Percentiles rank a stretch among this genome's conserved stretches.
phyloP scores from a whole-genome alignment of 2,888 invertebrate species.

The Apantesis nais region DNA sequence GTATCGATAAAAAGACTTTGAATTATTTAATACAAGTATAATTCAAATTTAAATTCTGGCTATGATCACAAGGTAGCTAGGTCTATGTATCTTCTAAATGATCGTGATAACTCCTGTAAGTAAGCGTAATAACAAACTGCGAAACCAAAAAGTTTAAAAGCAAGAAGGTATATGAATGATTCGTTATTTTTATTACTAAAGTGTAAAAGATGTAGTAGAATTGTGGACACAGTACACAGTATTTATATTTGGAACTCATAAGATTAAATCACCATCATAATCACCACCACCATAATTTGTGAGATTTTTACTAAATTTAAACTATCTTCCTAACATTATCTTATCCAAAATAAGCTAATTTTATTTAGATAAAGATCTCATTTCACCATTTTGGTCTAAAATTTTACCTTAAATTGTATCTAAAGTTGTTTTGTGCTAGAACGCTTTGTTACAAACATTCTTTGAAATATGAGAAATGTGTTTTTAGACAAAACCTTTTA shows the following conservation, averaged over 20 bases:
- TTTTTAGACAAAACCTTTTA: background rate
- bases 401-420: conserved; percentile 21
- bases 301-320: background rate
- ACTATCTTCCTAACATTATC: conserved; percentile 34
- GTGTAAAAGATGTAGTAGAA: too few relatives aligned
- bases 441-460: background rate
- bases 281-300: too few relatives aligned
- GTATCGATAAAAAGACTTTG: conserved; percentile 51
- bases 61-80: too few relatives aligned
- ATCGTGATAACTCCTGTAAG: too few relatives aligned
- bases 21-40: background rate
- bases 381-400: conserved; percentile 33
- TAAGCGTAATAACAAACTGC: too few relatives aligned
- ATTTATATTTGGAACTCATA: background rate
- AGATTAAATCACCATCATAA: background rate
- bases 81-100: too few relatives aligned
- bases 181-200: too few relatives aligned
- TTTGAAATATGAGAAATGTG: background rate
- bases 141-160: too few relatives aligned
- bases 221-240: too few relatives aligned
- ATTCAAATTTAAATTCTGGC: too few relatives aligned
- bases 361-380: conserved; percentile 35
- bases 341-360: conserved; percentile 31
- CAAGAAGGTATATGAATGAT: too few relatives aligned
- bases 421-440: conserved; percentile 20